A percentile compares a stretch with the other conserved stretches of the same genome.
phyloP scores from a whole-genome alignment of 2,113 vertebrate genomes.

The Conger conger region DNA sequence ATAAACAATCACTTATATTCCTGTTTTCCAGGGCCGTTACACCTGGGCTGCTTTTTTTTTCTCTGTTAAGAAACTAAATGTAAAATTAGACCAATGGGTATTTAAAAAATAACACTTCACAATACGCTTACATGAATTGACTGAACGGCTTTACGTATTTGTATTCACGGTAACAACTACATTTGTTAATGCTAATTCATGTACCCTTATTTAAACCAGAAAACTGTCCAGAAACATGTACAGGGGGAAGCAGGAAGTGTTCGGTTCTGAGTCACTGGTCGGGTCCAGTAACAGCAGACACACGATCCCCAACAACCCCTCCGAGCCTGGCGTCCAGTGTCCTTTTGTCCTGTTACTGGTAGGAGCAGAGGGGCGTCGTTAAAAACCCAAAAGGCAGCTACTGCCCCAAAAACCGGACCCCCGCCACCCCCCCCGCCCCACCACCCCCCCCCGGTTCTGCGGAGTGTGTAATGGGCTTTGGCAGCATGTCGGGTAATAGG shows the following conservation, averaged over 20 bases:
- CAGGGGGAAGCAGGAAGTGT: neutral
- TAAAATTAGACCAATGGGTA: too few relatives aligned
- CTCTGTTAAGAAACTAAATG: too few relatives aligned
- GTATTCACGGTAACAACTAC: too few relatives aligned
- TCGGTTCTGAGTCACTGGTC: neutral
- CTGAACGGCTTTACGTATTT: too few relatives aligned
- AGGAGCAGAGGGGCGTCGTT: constrained; percentile 53
- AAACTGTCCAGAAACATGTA: too few relatives aligned
- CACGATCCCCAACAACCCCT: constrained; percentile 50
- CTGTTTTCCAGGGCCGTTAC: too few relatives aligned
- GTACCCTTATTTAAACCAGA: too few relatives aligned
- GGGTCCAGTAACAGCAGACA: neutral
- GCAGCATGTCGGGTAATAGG: constrained; percentile 75
- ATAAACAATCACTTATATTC: too few relatives aligned
- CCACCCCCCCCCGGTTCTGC: constrained; percentile 51
- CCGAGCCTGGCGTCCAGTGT: constrained; percentile 29
- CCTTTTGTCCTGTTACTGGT: constrained; percentile 61
- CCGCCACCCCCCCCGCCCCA: constrained; percentile 53
- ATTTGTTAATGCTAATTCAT: too few relatives aligned
- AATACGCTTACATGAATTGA: too few relatives aligned
- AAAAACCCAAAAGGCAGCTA: constrained; percentile 36
- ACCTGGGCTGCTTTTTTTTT: too few relatives aligned
- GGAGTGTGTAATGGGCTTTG: constrained; percentile 71
- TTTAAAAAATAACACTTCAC: too few relatives aligned
- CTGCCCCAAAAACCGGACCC: constrained; percentile 44